These are phyloP conservation scores for Kradibia gibbosae DNA, from an alignment of 1,140 invertebrate genomes.

Conservation along the genomic window DNA sequence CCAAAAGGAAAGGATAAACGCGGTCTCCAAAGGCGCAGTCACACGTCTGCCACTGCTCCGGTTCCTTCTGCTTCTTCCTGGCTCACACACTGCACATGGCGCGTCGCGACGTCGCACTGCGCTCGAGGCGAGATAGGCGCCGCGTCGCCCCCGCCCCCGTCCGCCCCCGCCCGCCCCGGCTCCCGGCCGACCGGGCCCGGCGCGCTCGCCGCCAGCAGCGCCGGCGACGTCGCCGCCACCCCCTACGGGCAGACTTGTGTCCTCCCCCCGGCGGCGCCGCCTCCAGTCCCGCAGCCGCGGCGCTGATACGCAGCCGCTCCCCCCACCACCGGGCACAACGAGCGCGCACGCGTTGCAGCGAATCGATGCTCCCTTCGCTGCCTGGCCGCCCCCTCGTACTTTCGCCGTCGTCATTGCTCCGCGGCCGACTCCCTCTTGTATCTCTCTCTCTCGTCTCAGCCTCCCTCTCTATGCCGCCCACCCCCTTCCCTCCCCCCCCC, in stretches of 20 bases:
- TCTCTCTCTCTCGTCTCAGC: too few relatives aligned
- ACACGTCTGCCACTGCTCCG: background rate
- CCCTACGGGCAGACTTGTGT: conserved; percentile 18
- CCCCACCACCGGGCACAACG: background rate
- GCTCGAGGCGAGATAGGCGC: conserved; percentile 68
- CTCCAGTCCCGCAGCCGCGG: conserved; percentile 51
- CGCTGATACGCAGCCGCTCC: conserved; percentile 24
- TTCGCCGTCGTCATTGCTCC: background rate
- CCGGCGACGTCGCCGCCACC: conserved; percentile 14
- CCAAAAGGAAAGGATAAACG: conserved; percentile 57
- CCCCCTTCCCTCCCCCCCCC: too few relatives aligned
- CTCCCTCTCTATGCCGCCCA: too few relatives aligned
- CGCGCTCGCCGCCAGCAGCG: background rate
- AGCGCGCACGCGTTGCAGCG: conserved; percentile 43
- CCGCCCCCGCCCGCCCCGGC: too few relatives aligned
- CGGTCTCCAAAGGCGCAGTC: background rate
- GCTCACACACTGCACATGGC: conserved; percentile 67
- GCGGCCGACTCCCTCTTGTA: too few relatives aligned
- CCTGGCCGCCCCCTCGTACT: conserved; percentile 33
- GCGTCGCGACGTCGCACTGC: conserved; percentile 73
- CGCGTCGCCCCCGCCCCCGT: conserved; percentile 59
- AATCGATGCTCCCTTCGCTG: conserved; percentile 59
- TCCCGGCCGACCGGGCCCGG: too few relatives aligned
- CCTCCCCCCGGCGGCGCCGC: conserved; percentile 27
- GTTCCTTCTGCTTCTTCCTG: background rate